Evolutionary conservation across 2,888 invertebrate genomes (phyloP).

Genomic region (Atrina japonica): DNA sequence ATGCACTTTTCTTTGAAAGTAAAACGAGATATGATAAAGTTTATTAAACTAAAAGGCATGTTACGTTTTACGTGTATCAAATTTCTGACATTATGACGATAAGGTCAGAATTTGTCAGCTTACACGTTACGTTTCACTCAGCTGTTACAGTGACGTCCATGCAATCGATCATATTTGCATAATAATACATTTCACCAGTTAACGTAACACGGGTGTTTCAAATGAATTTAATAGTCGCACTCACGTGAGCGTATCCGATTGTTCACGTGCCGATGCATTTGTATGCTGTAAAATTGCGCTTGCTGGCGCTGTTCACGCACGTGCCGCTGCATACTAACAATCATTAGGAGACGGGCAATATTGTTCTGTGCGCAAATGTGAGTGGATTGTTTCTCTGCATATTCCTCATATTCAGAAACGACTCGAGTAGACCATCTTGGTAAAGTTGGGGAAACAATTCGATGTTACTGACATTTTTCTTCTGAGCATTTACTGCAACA

Average conservation of each 20-base stretch:
- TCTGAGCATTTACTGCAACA: too few relatives aligned
- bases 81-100: not conserved
- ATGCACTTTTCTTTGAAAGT: not conserved
- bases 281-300: slow-evolving; percentile 29
- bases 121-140: slow-evolving; percentile 22
- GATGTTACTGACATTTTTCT: too few relatives aligned
- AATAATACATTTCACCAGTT: slow-evolving; percentile 33
- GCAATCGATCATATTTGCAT: slow-evolving; percentile 17
- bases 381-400: too few relatives aligned
- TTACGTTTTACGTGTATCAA: not conserved
- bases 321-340: slow-evolving; percentile 42
- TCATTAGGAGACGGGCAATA: slow-evolving; percentile 16
- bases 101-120: not conserved
- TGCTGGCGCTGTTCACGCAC: slow-evolving; percentile 35
- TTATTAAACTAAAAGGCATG: not conserved
- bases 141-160: slow-evolving; percentile 19
- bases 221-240: slow-evolving; percentile 13
- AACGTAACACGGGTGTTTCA: slow-evolving; percentile 22
- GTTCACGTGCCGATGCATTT: slow-evolving; percentile 35
- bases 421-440: too few relatives aligned
- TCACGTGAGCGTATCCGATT: slow-evolving; percentile 30
- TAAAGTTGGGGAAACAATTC: too few relatives aligned
- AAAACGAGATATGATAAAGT: not conserved
- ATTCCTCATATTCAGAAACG: too few relatives aligned
- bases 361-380: not conserved